Evolutionary conservation across 2,797 vertebrate species (phyloP).

Genomic region (Echiichthys vipera): DNA sequence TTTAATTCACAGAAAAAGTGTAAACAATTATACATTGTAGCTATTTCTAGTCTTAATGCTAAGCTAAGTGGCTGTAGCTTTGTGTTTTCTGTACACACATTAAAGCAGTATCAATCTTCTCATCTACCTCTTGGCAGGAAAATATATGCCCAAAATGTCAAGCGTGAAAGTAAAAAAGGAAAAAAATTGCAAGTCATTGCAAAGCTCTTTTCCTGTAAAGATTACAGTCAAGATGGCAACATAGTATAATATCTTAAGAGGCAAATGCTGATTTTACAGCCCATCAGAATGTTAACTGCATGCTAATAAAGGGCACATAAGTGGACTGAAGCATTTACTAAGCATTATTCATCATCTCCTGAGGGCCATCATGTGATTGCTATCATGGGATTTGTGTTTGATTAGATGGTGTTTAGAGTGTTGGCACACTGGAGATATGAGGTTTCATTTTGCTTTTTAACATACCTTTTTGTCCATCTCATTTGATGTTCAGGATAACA

Average conservation of each 20-base stretch:
- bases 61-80: neutral
- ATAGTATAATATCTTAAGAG: conserved; percentile 1
- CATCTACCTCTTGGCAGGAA: neutral
- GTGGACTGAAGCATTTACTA: conserved; percentile 45
- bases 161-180: neutral
- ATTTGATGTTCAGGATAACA: conserved; percentile 18
- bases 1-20: neutral
- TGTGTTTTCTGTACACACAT: neutral
- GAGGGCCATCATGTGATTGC: conserved; percentile 55
- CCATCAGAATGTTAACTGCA: conserved; percentile 32
- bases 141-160: neutral
- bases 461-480: conserved; percentile 11
- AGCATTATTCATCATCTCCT: conserved; percentile 63
- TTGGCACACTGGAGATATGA: conserved; percentile 23
- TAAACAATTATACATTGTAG: neutral
- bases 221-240: conserved; percentile 10
- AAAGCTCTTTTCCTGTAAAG: too few species aligned
- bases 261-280: conserved; percentile 38
- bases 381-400: conserved; percentile 53
- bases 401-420: conserved; percentile 61
- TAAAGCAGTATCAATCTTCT: neutral
- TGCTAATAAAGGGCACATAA: conserved; percentile 42
- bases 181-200: too few species aligned
- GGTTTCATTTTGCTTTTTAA: conserved; percentile 50
- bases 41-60: neutral